Evolutionary conservation across 1,140 invertebrate species (phyloP).

Genomic region (Sycobia sp.): DNA sequence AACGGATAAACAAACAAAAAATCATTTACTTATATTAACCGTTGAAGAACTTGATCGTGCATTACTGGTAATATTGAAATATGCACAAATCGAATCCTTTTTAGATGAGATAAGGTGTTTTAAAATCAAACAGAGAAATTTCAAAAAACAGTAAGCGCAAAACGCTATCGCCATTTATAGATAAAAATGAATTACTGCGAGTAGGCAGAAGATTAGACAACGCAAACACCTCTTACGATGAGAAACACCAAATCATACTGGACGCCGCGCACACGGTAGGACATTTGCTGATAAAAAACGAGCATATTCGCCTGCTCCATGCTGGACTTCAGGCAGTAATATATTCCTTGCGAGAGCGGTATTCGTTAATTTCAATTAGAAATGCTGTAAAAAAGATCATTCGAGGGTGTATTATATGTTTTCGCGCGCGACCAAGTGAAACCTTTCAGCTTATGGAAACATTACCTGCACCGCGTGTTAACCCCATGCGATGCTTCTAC

Average conservation of each 20-base stretch:
- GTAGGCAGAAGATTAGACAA: neutral
- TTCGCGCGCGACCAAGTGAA: neutral
- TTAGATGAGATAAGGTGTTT: neutral
- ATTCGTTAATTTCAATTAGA: constrained; percentile 2
- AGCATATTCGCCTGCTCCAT: neutral
- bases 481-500: neutral
- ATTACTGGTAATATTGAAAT: neutral
- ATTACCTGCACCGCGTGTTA: neutral
- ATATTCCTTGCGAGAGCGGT: neutral
- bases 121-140: neutral
- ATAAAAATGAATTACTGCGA: neutral
- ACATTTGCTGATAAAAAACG: neutral
- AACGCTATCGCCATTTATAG: no score
- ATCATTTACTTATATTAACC: no score
- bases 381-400: neutral
- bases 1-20: no score
- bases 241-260: neutral
- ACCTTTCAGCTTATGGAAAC: neutral
- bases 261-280: neutral
- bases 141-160: no score
- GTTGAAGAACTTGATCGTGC: neutral
- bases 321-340: neutral
- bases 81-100: constrained; percentile 9
- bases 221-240: neutral
- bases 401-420: neutral